phyloP scores from a whole-genome alignment of 2,113 vertebrate species.

The Sprattus sprattus region DNA sequence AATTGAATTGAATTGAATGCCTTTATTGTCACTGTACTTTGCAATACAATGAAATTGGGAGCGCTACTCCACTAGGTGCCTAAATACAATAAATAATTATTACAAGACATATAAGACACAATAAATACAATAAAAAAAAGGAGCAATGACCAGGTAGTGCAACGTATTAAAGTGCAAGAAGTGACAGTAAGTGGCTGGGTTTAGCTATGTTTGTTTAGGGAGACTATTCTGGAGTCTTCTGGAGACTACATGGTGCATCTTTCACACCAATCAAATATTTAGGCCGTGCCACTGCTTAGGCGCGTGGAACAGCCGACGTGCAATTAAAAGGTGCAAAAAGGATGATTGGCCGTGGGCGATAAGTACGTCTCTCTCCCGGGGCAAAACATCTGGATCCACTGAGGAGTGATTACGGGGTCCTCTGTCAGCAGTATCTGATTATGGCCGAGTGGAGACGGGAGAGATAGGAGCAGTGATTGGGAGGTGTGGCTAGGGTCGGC shows the following conservation, averaged over 20 bases:
- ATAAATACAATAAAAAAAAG: too few relatives aligned
- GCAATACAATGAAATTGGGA: too few relatives aligned
- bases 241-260: neutral
- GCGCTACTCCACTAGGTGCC: too few relatives aligned
- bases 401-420: neutral
- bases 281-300: neutral
- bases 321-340: neutral
- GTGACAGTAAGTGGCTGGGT: too few relatives aligned
- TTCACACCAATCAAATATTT: neutral
- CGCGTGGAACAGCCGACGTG: neutral
- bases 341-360: neutral
- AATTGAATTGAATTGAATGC: too few relatives aligned
- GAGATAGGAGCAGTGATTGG: neutral
- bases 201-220: too few relatives aligned
- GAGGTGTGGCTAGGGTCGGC: neutral
- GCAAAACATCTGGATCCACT: neutral
- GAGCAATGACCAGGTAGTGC: too few relatives aligned
- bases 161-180: too few relatives aligned
- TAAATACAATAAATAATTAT: too few relatives aligned
- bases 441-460: neutral
- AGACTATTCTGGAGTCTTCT: too few relatives aligned
- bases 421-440: neutral
- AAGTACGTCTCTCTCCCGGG: neutral
- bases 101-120: too few relatives aligned
- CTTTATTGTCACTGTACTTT: too few relatives aligned